These are phyloP conservation scores for Chaenogobius annularis DNA, from an alignment of 2,113 vertebrate species.

Conservation along the genomic window DNA sequence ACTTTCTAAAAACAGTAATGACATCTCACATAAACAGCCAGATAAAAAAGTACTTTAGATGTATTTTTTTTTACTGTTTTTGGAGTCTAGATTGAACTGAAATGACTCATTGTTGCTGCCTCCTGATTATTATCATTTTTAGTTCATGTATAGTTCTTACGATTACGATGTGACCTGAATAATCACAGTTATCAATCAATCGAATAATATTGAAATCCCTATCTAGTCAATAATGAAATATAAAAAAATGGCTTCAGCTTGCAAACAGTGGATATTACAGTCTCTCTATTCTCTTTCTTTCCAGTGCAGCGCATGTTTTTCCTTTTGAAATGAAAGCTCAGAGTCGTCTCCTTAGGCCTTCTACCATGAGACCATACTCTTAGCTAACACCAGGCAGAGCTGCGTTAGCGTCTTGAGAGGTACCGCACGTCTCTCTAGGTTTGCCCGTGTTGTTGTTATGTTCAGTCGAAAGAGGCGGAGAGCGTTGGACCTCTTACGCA, in stretches of 20 bases:
- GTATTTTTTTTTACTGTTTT: too few relatives aligned
- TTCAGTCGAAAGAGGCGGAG: constrained; percentile 16
- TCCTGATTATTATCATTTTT: too few relatives aligned
- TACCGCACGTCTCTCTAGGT: constrained; percentile 40
- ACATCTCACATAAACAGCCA: too few relatives aligned
- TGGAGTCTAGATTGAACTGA: too few relatives aligned
- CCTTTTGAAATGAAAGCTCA: constrained; percentile 31
- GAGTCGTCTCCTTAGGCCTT: constrained; percentile 21
- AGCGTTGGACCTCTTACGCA: constrained; percentile 44
- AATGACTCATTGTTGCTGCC: too few relatives aligned
- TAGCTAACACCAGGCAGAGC: constrained; percentile 33
- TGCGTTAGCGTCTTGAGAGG: constrained; percentile 33
- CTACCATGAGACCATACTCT: constrained; percentile 8
- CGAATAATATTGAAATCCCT: not conserved
- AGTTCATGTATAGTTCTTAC: too few relatives aligned
- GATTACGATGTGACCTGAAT: too few relatives aligned
- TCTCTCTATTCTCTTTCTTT: not conserved
- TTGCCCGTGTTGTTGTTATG: constrained; percentile 34
- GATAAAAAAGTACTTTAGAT: too few relatives aligned
- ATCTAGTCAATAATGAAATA: not conserved
- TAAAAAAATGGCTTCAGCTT: constrained; percentile 15
- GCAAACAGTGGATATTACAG: constrained; percentile 10
- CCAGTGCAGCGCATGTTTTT: not conserved
- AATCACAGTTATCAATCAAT: too few relatives aligned
- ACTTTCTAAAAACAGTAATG: too few relatives aligned